Base-by-base conservation (phyloP, 2,113 vertebrate genomes). In the Myiopsitta monachus region DNA sequence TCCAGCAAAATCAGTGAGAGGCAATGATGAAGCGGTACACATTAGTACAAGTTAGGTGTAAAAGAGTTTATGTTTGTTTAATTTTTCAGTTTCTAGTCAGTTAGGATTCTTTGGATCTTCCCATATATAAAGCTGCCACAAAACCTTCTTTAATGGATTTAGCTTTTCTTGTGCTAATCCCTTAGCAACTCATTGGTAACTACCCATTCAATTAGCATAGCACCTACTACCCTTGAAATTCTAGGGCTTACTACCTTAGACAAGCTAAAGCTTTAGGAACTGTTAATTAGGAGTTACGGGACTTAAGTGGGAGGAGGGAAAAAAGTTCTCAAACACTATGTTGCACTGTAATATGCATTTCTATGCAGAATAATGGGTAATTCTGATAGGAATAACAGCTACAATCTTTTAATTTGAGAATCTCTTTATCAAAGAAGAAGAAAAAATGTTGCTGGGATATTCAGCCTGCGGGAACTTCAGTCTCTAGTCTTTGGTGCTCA, bases 271-370 rank as follows among this genome's bases (percentile, higher is more conserved):
- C 82, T 94, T 91, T 76, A 82, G 44, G 47, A 95, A 76, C 49
- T 87, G 78, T 96, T 95, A 96, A 95, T 92, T 91, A 95, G 89
- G 87, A 95, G 94, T 95, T 92, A 90, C 49, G 6, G 91, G 87
- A 95, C 61, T 89, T 82, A 94, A 83, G 10, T 7, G 21, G 14
- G 19, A 57, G 28, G 6, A 68, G 24, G 36, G 18, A 68, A 44
- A 88, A 83, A 77, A 16, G 18, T 59, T 92, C 43, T 94, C 3
- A 4, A 94, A 90, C 3, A 10, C 11, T 28, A 31, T n/a, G 24
- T 33, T 76, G 44, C 19, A 11, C 38, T 62, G 63, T 55, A 68
- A 36, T 19, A 9, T 13, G 3, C 46, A 47, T 76, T 94, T 94
- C 46, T 82, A n/a, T 36, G 69, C 44, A 74, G 46, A 76, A 57